Evolutionary conservation across 2,797 vertebrate species (phyloP).

Genomic region (Galago senegalensis): DNA sequence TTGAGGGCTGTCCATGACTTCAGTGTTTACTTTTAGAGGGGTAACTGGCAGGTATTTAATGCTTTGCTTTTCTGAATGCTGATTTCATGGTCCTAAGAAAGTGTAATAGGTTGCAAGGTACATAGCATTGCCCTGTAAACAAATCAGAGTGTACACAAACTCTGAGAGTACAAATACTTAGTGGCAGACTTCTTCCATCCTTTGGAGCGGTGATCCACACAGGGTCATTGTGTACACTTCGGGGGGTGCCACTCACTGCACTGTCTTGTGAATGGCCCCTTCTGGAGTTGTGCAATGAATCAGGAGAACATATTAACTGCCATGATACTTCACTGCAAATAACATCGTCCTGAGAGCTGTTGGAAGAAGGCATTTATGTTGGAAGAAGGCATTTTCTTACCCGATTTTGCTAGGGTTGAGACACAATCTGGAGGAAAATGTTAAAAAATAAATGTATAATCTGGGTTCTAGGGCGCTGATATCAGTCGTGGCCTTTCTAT

Average conservation of each 20-base stretch:
- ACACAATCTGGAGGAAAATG: not conserved
- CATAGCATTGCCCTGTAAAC: not conserved
- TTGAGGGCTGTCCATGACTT: not conserved
- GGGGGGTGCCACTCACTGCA: not conserved
- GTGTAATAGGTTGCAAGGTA: not conserved
- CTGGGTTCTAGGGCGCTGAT: not conserved
- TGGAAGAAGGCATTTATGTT: not conserved
- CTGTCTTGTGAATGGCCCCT: not conserved
- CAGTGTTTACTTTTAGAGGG: not conserved
- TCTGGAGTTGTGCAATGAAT: not conserved
- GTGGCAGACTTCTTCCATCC: not conserved
- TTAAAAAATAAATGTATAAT: slow-evolving; percentile 24
- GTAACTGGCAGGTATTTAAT: not conserved
- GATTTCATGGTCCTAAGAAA: slow-evolving; percentile 30
- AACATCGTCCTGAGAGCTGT: not conserved
- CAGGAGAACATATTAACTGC: not conserved
- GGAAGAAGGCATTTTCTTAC: not conserved
- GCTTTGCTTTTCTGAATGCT: slow-evolving; percentile 50
- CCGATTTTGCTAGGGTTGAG: not conserved
- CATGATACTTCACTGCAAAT: not conserved
- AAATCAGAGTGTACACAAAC: not conserved
- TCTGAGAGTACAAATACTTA: not conserved
- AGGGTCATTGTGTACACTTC: not conserved
- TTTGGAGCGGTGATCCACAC: not conserved
- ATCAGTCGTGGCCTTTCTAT: not conserved